Base-by-base conservation (phyloP, 1,140 invertebrate genomes). In the Campoletis sonorensis region DNA sequence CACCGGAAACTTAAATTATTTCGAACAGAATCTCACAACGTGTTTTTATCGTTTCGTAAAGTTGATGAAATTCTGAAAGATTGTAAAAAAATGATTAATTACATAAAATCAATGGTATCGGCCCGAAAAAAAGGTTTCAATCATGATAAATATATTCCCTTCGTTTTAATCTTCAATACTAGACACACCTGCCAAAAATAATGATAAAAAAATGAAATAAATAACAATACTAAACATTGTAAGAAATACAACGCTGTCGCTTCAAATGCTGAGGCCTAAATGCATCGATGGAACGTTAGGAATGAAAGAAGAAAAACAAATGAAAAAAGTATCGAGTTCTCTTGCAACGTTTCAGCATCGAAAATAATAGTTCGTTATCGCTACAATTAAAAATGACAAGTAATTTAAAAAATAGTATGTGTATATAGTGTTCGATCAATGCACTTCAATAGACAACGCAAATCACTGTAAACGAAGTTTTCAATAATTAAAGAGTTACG, bases 301-400 rank as follows among this genome's bases (percentile, higher is more conserved):
- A 26, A 27, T 7, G 13, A 4, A 64, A 8, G 21, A 18, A 15
- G 4, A 15, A 18, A 73, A 18, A 15, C 1, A 15, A 18, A 73
- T 7, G 21, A 21, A 33, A 45, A 51, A 73, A 75, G 10, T 73
- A 7, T 73, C 71, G 51, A 45, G 49, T n/a, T 72, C 40, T 72
- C 40, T n/a, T 75, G 72, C 72, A 75, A 75, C 72, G 72, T 75
- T 75, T 58, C 72, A 75, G 72, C 72, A 75, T 58, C 72, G 72
- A 75, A 45, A 45, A 45, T 45, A 45, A 75, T 75, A 54, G 71
- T 45, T 23, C 23, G 72, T 75, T 58, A 58, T 30, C 72, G 72
- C 45, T 75, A 58, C 30, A 54, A 75, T 13, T 73, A 26, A 27
- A 2, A 30, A 75, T 49, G 8, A 75, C 72, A n/a, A 30, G 33